Conservation (phyloP, 1,140 invertebrate genomes). For the Linepithema humile region DNA sequence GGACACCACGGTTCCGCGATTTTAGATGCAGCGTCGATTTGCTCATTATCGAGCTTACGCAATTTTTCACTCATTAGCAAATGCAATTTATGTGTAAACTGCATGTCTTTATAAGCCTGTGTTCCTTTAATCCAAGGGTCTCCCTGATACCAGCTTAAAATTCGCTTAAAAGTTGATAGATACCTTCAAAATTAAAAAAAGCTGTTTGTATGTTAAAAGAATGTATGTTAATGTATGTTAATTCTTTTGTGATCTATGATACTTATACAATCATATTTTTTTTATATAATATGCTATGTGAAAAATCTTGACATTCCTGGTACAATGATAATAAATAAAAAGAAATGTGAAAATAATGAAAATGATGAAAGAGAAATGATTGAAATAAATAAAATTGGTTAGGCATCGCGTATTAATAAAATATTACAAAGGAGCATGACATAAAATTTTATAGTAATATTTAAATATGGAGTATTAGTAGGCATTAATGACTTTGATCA, state of each 20-base stretch:
- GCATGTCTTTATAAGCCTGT: slow-evolving; percentile 80
- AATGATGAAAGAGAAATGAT: too few relatives aligned
- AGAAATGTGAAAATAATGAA: too few relatives aligned
- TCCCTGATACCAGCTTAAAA: slow-evolving; percentile 84
- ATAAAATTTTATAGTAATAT: too few relatives aligned
- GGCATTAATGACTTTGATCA: too few relatives aligned
- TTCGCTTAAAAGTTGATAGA: slow-evolving; percentile 81
- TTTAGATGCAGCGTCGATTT: slow-evolving; percentile 64
- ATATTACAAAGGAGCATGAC: too few relatives aligned
- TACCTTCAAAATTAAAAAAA: slow-evolving; percentile 76
- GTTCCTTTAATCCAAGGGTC: slow-evolving; percentile 82
- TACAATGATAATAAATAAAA: too few relatives aligned
- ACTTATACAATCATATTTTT: not conserved
- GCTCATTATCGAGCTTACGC: slow-evolving; percentile 50
- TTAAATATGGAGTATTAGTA: too few relatives aligned
- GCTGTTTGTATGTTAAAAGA: not conserved
- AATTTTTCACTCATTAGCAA: slow-evolving; percentile 75
- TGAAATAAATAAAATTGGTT: too few relatives aligned
- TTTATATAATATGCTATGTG: too few relatives aligned
- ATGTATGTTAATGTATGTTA: not conserved
- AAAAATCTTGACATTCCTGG: too few relatives aligned
- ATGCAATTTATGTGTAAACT: slow-evolving; percentile 82
- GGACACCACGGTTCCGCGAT: slow-evolving; percentile 84
- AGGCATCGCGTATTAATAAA: too few relatives aligned
- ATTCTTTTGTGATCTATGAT: too few relatives aligned